Percentiles rank a stretch among this genome's conserved stretches.
Conservation (phyloP, 2,113 vertebrate species). For the Gorilla gorilla region DNA sequence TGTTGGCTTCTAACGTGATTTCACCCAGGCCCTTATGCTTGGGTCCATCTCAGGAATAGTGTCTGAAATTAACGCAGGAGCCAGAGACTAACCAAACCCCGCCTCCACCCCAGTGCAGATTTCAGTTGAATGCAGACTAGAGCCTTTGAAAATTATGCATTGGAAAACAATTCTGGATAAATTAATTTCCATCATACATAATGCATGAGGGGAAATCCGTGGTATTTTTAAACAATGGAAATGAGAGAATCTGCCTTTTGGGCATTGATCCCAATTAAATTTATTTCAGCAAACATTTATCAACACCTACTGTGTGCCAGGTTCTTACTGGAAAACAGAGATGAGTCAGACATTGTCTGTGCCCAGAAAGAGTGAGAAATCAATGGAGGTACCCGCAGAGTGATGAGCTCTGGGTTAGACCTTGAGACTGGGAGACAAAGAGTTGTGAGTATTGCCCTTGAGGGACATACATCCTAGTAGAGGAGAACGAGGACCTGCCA, state of each 20-base stretch:
- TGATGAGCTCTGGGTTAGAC: background rate
- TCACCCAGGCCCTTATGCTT: background rate
- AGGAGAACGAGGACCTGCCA: background rate
- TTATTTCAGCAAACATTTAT: slow-evolving; percentile 71
- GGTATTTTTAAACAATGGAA: slow-evolving; percentile 70
- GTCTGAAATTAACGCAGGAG: background rate
- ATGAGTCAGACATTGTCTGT: slow-evolving; percentile 51
- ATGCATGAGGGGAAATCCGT: slow-evolving; percentile 57
- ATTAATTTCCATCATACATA: slow-evolving; percentile 65
- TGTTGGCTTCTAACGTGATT: background rate
- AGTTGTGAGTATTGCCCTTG: background rate
- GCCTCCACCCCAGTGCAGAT: background rate
- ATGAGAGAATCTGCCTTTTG: slow-evolving; percentile 65
- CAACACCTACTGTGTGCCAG: slow-evolving; percentile 76
- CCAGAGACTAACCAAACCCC: background rate
- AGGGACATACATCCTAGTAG: background rate
- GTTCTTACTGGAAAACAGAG: slow-evolving; percentile 58
- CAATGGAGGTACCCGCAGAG: background rate
- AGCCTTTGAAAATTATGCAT: slow-evolving; percentile 4
- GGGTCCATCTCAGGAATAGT: background rate
- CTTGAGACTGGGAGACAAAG: background rate
- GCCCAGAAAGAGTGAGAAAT: slow-evolving; percentile 21
- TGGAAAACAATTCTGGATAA: slow-evolving; percentile 52
- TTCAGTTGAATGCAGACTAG: background rate
- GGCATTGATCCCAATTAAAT: slow-evolving; percentile 60